Percentiles rank a stretch among this genome's conserved stretches.
Evolutionary conservation across 2,888 invertebrate species (phyloP).

Genomic region (Cataglyphis albicans): DNA sequence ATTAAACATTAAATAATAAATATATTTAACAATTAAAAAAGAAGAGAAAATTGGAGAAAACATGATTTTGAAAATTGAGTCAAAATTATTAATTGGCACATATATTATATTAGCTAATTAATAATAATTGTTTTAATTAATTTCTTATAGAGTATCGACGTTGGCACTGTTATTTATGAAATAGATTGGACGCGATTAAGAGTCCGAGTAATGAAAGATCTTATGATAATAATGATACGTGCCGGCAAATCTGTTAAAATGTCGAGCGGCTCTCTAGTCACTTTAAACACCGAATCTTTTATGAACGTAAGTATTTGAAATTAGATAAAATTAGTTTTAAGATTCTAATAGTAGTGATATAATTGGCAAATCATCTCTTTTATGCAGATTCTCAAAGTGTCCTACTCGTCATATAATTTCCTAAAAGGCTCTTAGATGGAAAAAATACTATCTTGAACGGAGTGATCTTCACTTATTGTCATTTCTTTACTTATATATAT

Average conservation of each 20-base stretch:
- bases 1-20: neutral
- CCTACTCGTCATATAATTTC: constrained; percentile 61
- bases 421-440: constrained; percentile 21
- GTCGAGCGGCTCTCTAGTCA: constrained; percentile 54
- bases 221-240: constrained; percentile 57
- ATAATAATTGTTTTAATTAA: neutral
- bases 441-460: neutral
- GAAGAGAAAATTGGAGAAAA: neutral
- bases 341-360: neutral
- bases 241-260: constrained; percentile 48
- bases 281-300: constrained; percentile 56
- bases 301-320: constrained; percentile 10
- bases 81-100: neutral
- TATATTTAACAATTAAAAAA: neutral
- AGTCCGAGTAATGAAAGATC: constrained; percentile 34
- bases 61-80: neutral
- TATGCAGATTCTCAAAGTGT: constrained; percentile 60
- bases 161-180: constrained; percentile 55
- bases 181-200: constrained; percentile 57
- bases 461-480: no score
- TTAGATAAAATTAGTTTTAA: neutral
- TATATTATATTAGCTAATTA: neutral
- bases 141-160: constrained; percentile 48
- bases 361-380: neutral
- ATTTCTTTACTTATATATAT: neutral